phyloP scores from a whole-genome alignment of 1,140 invertebrate genomes.

The Chrysoperla carnea region DNA sequence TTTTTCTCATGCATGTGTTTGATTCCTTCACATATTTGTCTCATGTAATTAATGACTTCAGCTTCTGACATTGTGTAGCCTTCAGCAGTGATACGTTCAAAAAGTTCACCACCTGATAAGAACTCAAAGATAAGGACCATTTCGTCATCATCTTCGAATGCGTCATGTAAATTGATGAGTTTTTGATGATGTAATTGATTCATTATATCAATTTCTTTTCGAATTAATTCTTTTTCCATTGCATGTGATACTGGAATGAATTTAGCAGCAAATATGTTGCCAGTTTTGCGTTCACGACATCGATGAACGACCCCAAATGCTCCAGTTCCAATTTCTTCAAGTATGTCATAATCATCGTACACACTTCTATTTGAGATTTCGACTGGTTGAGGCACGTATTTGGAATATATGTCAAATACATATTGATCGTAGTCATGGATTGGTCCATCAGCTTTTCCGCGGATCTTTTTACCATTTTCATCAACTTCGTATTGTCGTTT shows the following conservation, averaged over 20 bases:
- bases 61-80: slow-evolving; percentile 97
- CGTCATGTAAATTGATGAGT: slow-evolving; percentile 94
- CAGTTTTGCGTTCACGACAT: slow-evolving; percentile 87
- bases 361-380: slow-evolving; percentile 89
- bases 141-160: slow-evolving; percentile 97
- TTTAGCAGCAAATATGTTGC: slow-evolving; percentile 96
- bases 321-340: slow-evolving; percentile 97
- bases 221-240: slow-evolving; percentile 91
- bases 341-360: slow-evolving; percentile 95
- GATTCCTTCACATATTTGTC: slow-evolving; percentile 95
- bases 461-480: slow-evolving; percentile 80
- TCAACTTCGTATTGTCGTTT: slow-evolving; percentile 74
- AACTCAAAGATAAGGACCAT: slow-evolving; percentile 99
- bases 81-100: slow-evolving; percentile 95
- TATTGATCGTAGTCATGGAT: slow-evolving; percentile 94
- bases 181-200: slow-evolving; percentile 96
- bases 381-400: slow-evolving; percentile 90
- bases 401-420: slow-evolving; percentile 94
- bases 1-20: slow-evolving; percentile 99
- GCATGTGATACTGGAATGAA: slow-evolving; percentile 93
- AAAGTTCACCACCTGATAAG: slow-evolving; percentile 94
- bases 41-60: slow-evolving; percentile 99
- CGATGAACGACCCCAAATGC: slow-evolving; percentile 98
- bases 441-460: slow-evolving; percentile 71
- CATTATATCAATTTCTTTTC: slow-evolving; percentile 98